phyloP scores from a whole-genome alignment of 2,113 vertebrate species.

The Amia ocellicauda region DNA sequence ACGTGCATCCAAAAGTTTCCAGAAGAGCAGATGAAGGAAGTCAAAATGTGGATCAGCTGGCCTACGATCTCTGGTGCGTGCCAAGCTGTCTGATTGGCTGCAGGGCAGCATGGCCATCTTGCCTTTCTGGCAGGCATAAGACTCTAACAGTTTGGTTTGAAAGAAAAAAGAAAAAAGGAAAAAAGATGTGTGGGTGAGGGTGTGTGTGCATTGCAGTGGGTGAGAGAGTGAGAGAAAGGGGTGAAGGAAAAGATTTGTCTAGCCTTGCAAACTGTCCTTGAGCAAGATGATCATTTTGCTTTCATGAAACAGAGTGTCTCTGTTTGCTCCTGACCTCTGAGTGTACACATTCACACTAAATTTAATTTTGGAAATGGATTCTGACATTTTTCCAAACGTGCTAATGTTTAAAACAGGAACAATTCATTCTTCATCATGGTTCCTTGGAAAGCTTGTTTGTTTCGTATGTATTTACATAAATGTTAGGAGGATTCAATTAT shows the following conservation, averaged over 20 bases:
- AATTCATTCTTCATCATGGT: no score
- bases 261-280: slow-evolving; percentile 13
- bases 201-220: slow-evolving; percentile 25
- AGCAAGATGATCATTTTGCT: slow-evolving; percentile 10
- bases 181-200: slow-evolving; percentile 56
- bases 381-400: no score
- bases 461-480: no score
- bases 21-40: slow-evolving; percentile 72
- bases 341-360: no score
- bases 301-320: not conserved
- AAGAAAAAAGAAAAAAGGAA: slow-evolving; percentile 41
- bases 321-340: not conserved
- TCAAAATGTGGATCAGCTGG: slow-evolving; percentile 62
- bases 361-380: no score
- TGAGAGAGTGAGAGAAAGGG: slow-evolving; percentile 11
- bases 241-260: slow-evolving; percentile 6
- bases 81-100: slow-evolving; percentile 76
- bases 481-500: no score
- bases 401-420: no score
- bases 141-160: slow-evolving; percentile 57
- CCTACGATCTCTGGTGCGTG: slow-evolving; percentile 58
- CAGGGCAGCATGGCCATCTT: slow-evolving; percentile 71
- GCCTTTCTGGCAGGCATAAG: slow-evolving; percentile 71
- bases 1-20: slow-evolving; percentile 53
- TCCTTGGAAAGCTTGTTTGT: no score